These are phyloP conservation scores for Leptinotarsa peninsularis DNA, from an alignment of 2,888 invertebrate species.

Conservation along the genomic window DNA sequence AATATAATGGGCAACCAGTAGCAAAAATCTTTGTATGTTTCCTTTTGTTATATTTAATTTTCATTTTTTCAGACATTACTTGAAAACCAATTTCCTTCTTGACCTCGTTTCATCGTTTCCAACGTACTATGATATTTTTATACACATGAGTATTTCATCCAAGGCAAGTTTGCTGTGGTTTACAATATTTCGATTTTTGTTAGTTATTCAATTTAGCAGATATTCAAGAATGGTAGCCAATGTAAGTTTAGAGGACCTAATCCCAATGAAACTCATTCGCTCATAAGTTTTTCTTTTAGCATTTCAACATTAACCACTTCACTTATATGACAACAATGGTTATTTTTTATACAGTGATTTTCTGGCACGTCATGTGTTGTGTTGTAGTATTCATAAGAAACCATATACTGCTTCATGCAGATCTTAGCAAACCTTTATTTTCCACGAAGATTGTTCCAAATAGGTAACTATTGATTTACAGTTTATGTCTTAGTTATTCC, in stretches of 20 bases:
- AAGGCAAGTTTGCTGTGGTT: constrained; percentile 35
- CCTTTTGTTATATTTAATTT: neutral
- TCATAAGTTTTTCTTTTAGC: constrained; percentile 40
- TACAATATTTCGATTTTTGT: constrained; percentile 41
- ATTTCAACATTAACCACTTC: constrained; percentile 53
- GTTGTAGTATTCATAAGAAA: constrained; percentile 46
- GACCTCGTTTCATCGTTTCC: constrained; percentile 45
- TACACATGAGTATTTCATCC: constrained; percentile 18
- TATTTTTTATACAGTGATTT: constrained; percentile 50
- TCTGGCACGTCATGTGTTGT: constrained; percentile 54
- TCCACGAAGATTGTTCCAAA: neutral
- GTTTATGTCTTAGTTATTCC: too few species aligned
- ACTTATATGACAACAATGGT: constrained; percentile 52
- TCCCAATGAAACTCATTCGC: neutral
- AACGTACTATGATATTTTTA: constrained; percentile 38
- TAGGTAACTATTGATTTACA: neutral
- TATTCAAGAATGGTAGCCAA: constrained; percentile 47
- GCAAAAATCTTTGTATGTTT: too few species aligned
- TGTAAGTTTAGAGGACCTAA: constrained; percentile 34
- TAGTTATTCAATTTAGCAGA: constrained; percentile 44
- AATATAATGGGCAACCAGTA: too few species aligned
- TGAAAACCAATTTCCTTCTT: constrained; percentile 42
- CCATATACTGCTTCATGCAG: constrained; percentile 33
- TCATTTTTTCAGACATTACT: constrained; percentile 41
- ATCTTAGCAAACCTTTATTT: constrained; percentile 25